Evolutionary conservation across 2,888 invertebrate species (phyloP).

Genomic region (Hartigia nigra): DNA sequence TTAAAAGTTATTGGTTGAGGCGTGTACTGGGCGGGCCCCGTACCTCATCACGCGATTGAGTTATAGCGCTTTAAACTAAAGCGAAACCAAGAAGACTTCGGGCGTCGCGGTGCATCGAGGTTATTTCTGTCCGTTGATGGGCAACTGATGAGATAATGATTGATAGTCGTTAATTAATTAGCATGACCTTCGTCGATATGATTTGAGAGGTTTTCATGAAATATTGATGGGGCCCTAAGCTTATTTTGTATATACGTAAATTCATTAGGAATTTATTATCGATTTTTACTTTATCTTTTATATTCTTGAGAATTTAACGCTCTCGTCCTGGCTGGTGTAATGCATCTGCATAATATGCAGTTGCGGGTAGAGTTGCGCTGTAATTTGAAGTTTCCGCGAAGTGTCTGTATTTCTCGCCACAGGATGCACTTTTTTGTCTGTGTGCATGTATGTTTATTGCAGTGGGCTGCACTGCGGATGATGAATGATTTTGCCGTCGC

Average conservation of each 20-base stretch:
- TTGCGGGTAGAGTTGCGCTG: background rate
- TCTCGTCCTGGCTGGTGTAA: background rate
- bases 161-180: background rate
- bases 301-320: background rate
- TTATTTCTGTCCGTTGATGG: background rate
- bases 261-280: background rate
- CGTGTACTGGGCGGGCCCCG: conserved; percentile 55
- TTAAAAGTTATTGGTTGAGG: conserved; percentile 51
- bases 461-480: no score
- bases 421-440: no score
- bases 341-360: background rate
- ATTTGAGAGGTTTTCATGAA: background rate
- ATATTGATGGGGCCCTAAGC: background rate
- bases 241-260: background rate
- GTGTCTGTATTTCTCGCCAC: background rate
- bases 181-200: background rate
- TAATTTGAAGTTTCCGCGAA: background rate
- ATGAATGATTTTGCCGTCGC: no score
- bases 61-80: conserved; percentile 55
- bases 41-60: conserved; percentile 59
- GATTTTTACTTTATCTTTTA: background rate
- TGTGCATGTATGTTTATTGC: no score
- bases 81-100: conserved; percentile 20
- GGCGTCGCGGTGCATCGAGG: background rate
- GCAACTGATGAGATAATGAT: background rate